Base-by-base conservation (phyloP, 1,140 invertebrate genomes). In the Drosophila ambigua region DNA sequence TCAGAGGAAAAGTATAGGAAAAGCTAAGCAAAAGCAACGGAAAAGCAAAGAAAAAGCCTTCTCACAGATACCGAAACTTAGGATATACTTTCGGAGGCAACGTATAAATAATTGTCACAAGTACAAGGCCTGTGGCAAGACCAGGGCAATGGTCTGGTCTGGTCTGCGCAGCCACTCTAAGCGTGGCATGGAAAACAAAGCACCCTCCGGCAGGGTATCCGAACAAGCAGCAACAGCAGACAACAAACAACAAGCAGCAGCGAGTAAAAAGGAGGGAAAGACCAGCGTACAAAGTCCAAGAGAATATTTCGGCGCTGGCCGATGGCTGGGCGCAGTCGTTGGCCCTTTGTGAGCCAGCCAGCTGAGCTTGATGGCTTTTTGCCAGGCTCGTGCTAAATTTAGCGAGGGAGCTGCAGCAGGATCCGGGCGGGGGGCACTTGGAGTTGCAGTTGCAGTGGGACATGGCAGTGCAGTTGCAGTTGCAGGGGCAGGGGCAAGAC, bases 311-410 rank as follows among this genome's bases (percentile, higher is more conserved):
- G 61, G 57, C 54, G 51, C 41, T 51, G 57, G 28, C 52, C 43
- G 28, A 58, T 67, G 46, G 35, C 45, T 15, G 7, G 20, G 44
- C 53, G 28, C 7, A 39, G 55, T 23, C 53, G 8, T 28, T 52
- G 69, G 61, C 77, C 77, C 72, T 79, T 71, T 67, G 60, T 11
- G 7, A 44, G 31, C 45, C 28, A 24, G 64, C 68, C 61, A 61
- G 64, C 60, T 53, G 65, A 65, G 77, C 69, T 78, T 60, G 49
- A 31, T 50, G 59, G 43, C 51, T 35, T 0, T 11, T 35, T 28
- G 26, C 31, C 35, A 13, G 69, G 72, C 79, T 83, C 69, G 79
- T 83, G 78, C 79, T 83, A 83, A 82, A 82, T 83, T 78, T 83
- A 82, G 75, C 69, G 53, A 64, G 26, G 64, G 58, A 62, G 48